Conservation (phyloP, 1,140 invertebrate genomes). For the Globodera rostochiensis region DNA sequence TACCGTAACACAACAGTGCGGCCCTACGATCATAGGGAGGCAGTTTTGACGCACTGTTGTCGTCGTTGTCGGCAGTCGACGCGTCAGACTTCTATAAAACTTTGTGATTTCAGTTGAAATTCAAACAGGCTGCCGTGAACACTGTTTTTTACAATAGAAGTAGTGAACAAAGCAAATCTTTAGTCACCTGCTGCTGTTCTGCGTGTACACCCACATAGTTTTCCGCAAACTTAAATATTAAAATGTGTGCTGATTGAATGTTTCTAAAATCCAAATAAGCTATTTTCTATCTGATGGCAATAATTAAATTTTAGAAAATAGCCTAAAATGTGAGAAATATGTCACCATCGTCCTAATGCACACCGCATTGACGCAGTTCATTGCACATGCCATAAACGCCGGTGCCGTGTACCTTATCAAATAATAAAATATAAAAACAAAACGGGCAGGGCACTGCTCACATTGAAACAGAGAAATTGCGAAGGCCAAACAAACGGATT, state of each 20-base stretch:
- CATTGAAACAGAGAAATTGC: constrained; percentile 25
- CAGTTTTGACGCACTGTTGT: not conserved
- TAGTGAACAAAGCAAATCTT: too few species aligned
- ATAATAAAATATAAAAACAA: not conserved
- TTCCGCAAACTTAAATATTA: constrained; percentile 25
- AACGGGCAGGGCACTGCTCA: not conserved
- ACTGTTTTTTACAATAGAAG: too few species aligned
- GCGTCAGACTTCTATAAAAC: not conserved
- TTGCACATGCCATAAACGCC: constrained; percentile 40
- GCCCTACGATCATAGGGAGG: constrained; percentile 41
- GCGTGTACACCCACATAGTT: constrained; percentile 37
- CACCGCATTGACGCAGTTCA: constrained; percentile 41
- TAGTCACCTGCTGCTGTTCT: not conserved
- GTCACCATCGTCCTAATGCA: constrained; percentile 21
- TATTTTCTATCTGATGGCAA: not conserved
- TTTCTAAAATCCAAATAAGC: not conserved
- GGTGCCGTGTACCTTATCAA: constrained; percentile 44
- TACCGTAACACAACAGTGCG: constrained; percentile 36
- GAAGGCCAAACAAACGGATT: not conserved
- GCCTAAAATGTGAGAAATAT: too few species aligned
- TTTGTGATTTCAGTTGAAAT: not conserved
- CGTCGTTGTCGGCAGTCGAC: not conserved
- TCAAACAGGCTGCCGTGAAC: too few species aligned
- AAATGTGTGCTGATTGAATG: not conserved
- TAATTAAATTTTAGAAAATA: too few species aligned